Conservation (phyloP, 2,113 vertebrate genomes). For the Phalacrocorax pelagicus region DNA sequence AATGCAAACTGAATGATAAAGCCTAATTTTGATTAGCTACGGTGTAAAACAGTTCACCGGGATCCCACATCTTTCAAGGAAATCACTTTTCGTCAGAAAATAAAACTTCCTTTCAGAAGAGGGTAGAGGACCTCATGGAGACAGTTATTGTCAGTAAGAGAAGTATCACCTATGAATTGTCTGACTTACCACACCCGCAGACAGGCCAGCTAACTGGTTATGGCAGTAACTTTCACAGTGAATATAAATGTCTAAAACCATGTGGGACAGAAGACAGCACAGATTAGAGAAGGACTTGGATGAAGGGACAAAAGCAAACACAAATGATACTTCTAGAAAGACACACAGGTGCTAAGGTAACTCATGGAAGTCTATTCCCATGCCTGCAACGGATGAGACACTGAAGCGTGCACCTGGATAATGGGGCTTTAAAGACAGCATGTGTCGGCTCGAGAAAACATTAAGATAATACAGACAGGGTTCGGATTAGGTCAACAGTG, state of each 20-base stretch:
- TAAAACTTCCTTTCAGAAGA: background rate
- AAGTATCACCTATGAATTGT: background rate
- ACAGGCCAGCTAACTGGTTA: background rate
- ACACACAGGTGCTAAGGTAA: background rate
- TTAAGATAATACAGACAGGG: background rate
- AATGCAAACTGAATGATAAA: background rate
- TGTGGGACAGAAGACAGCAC: background rate
- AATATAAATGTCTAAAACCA: background rate
- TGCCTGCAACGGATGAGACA: background rate
- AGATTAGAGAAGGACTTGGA: background rate
- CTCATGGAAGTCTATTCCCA: background rate
- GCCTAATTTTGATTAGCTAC: background rate
- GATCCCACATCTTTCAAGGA: background rate
- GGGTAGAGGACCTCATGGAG: background rate
- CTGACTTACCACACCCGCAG: accelerated
- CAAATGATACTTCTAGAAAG: background rate
- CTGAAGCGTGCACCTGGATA: background rate
- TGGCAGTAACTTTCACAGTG: background rate
- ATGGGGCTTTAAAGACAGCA: background rate
- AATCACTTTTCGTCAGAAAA: background rate
- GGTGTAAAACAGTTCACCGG: background rate
- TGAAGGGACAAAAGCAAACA: background rate
- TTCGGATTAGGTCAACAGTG: background rate
- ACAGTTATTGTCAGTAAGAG: background rate
- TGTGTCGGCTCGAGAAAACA: background rate